Evolutionary conservation across 2,888 invertebrate species (phyloP).

Genomic region (Eulithis prunata): DNA sequence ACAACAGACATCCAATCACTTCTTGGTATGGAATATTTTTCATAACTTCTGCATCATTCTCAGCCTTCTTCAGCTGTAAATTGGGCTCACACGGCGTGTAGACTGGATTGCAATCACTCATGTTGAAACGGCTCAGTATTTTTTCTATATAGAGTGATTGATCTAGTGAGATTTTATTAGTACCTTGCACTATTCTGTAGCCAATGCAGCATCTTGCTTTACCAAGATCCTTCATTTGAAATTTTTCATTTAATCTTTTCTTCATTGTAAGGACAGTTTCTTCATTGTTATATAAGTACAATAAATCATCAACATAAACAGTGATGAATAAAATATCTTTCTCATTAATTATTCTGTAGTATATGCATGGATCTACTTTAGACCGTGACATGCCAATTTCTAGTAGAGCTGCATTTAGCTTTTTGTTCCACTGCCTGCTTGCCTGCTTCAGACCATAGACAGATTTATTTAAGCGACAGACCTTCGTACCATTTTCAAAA

Average conservation of each 20-base stretch:
- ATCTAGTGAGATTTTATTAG: conserved; percentile 4
- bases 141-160: conserved; percentile 6
- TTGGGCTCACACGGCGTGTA: conserved; percentile 4
- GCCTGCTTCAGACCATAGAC: too few species aligned
- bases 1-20: too few species aligned
- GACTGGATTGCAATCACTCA: conserved; percentile 3
- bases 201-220: conserved; percentile 4
- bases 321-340: too few species aligned
- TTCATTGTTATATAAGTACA: background rate
- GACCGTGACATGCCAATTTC: too few species aligned
- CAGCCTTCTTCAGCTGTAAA: conserved; percentile 5
- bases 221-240: conserved; percentile 6
- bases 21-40: conserved; percentile 3
- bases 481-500: too few species aligned
- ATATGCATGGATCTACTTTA: too few species aligned
- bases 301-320: too few species aligned
- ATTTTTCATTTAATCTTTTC: conserved; percentile 4
- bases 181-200: background rate
- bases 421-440: too few species aligned
- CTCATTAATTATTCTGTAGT: too few species aligned
- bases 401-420: too few species aligned
- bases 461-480: too few species aligned
- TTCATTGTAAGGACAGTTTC: background rate
- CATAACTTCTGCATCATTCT: background rate
- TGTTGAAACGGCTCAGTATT: conserved; percentile 2